phyloP scores from a whole-genome alignment of 64 coral and sea anemone species.

The Pocillopora verrucosa region DNA sequence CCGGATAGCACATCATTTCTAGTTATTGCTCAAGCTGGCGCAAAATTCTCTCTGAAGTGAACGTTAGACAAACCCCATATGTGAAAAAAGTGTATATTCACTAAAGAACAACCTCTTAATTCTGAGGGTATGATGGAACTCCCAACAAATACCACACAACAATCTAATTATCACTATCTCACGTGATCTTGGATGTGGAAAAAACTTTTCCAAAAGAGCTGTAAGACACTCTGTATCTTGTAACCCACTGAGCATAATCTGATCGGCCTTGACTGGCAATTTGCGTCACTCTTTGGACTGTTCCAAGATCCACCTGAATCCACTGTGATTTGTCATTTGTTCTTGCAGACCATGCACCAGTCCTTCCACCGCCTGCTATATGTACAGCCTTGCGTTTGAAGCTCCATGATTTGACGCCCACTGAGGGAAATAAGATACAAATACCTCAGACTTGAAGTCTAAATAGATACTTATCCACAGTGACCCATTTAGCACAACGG shows the following conservation, averaged over 20 bases:
- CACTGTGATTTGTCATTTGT: neutral
- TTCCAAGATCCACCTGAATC: constrained; percentile 11
- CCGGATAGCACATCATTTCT: too few species aligned
- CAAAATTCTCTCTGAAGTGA: too few species aligned
- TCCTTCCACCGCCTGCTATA: neutral
- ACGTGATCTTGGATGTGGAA: neutral
- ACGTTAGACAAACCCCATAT: too few species aligned
- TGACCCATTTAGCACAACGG: too few species aligned
- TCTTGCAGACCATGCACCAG: neutral
- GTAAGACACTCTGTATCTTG: constrained; percentile 13
- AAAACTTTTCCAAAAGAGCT: neutral
- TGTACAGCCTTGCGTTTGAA: neutral
- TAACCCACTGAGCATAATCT: constrained; percentile 5
- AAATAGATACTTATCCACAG: too few species aligned
- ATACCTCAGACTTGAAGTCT: neutral
- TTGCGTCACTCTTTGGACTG: neutral
- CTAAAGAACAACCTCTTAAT: too few species aligned
- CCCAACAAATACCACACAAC: too few species aligned
- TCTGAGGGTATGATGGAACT: too few species aligned
- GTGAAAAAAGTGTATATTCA: too few species aligned
- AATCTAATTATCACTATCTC: neutral
- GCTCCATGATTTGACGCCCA: neutral
- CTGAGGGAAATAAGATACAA: neutral
- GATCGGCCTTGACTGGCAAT: constrained; percentile 21
- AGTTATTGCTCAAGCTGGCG: too few species aligned